Conservation (phyloP, 1,140 invertebrate genomes). For the Panagrolaimus sp. region DNA sequence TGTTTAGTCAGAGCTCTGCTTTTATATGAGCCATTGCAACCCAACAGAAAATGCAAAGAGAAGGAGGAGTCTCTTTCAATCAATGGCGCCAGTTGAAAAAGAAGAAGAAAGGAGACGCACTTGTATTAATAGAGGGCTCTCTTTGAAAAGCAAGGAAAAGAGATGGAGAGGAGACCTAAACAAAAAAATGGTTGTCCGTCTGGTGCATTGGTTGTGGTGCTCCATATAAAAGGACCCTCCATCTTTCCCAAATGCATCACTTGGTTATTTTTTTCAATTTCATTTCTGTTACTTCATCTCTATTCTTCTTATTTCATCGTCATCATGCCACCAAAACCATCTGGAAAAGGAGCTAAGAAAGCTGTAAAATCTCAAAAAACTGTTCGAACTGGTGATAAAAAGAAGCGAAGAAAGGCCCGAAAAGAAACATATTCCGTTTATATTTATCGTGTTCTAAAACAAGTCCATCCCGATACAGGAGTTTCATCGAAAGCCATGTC, state of each 20-base stretch:
- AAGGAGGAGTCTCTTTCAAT: background rate
- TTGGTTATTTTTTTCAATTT: background rate
- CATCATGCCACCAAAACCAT: slow-evolving; percentile 34
- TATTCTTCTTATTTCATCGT: too few species aligned
- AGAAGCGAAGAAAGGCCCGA: slow-evolving; percentile 59
- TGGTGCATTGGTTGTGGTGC: background rate
- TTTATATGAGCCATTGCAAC: background rate
- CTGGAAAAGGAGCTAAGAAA: slow-evolving; percentile 45
- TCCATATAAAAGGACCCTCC: background rate
- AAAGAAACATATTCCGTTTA: slow-evolving; percentile 58
- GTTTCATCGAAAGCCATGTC: slow-evolving; percentile 65
- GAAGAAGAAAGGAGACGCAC: background rate
- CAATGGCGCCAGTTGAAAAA: background rate
- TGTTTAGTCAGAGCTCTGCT: background rate
- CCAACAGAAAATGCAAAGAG: background rate
- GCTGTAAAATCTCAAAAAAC: slow-evolving; percentile 42
- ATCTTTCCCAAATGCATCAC: background rate
- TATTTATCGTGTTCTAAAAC: slow-evolving; percentile 46
- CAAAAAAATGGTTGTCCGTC: background rate
- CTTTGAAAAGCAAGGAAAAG: background rate
- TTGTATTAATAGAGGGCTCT: background rate
- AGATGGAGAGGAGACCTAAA: background rate
- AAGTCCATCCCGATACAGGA: slow-evolving; percentile 58
- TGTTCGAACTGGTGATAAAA: slow-evolving; percentile 35
- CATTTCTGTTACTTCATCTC: background rate